phyloP scores from a whole-genome alignment of 2,888 invertebrate genomes.

The Parthenolecanium corni region DNA sequence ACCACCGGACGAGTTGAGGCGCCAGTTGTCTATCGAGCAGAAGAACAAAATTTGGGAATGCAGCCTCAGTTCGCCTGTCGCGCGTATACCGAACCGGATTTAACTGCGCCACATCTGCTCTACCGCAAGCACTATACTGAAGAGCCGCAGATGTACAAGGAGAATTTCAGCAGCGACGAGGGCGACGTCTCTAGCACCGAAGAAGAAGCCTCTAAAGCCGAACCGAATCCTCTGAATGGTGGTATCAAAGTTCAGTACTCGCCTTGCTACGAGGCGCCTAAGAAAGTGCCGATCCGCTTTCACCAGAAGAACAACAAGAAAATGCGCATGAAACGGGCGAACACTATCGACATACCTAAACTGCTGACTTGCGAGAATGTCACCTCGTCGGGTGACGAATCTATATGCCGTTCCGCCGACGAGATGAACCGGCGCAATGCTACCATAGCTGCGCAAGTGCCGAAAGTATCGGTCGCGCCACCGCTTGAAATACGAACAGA shows the following conservation, averaged over 20 bases:
- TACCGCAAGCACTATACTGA: background rate
- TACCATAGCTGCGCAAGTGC: background rate
- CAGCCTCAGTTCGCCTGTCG: background rate
- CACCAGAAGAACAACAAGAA: slow-evolving; percentile 46
- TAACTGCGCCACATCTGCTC: background rate
- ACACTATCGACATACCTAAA: slow-evolving; percentile 63
- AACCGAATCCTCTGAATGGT: slow-evolving; percentile 5
- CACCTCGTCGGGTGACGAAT: slow-evolving; percentile 40
- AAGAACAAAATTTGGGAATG: slow-evolving; percentile 6
- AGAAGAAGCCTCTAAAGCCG: slow-evolving; percentile 33
- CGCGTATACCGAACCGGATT: background rate
- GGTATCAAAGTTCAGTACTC: background rate
- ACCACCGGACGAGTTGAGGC: background rate
- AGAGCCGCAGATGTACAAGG: slow-evolving; percentile 15
- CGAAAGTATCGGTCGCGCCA: background rate
- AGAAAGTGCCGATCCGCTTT: slow-evolving; percentile 31
- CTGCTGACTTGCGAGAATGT: slow-evolving; percentile 1
- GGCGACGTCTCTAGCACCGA: slow-evolving; percentile 34
- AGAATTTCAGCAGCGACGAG: slow-evolving; percentile 25
- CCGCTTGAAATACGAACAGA: slow-evolving; percentile 64
- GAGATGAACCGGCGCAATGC: slow-evolving; percentile 29
- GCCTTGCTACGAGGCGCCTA: slow-evolving; percentile 3
- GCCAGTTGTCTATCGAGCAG: background rate
- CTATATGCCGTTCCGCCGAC: slow-evolving; percentile 39
- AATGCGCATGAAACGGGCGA: slow-evolving; percentile 71